phyloP scores from a whole-genome alignment of 1,140 invertebrate genomes.

The Amphibalanus amphitrite region DNA sequence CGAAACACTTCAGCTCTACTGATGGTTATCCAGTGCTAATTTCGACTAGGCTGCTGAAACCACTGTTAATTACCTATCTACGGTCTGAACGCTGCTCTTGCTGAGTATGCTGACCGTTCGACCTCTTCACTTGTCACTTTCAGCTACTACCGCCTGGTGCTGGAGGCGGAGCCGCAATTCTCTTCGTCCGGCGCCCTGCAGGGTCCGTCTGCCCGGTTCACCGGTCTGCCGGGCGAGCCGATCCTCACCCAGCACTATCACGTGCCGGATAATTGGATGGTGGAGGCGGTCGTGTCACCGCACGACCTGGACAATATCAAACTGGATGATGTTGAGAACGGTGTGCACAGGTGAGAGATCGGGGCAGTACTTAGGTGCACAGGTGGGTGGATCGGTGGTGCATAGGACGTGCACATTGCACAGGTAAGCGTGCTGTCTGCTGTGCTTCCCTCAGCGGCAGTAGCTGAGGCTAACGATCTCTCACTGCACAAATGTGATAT shows the following conservation, averaged over 20 bases:
- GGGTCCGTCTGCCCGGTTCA: conserved; percentile 66
- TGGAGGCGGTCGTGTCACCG: conserved; percentile 79
- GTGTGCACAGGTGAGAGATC: conserved; percentile 17
- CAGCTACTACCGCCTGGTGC: conserved; percentile 89
- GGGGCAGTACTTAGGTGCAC: too few relatives aligned
- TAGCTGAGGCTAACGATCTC: too few relatives aligned
- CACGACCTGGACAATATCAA: conserved; percentile 98
- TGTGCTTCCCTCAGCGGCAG: too few relatives aligned
- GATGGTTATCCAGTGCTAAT: too few relatives aligned
- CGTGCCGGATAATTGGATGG: conserved; percentile 97
- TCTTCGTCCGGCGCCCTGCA: conserved; percentile 39
- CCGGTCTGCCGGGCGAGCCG: conserved; percentile 71
- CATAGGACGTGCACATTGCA: too few relatives aligned
- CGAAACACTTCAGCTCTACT: too few relatives aligned
- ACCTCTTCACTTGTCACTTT: background rate
- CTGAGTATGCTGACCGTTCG: conserved; percentile 86
- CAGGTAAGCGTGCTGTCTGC: too few relatives aligned
- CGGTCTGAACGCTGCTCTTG: conserved; percentile 91
- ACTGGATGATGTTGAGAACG: conserved; percentile 55
- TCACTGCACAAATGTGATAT: too few relatives aligned
- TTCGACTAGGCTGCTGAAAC: conserved; percentile 92
- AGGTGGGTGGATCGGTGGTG: too few relatives aligned
- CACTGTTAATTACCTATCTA: conserved; percentile 90
- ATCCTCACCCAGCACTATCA: conserved; percentile 88
- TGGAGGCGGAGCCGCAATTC: conserved; percentile 77